Evolutionary conservation across 2,888 invertebrate genomes (phyloP).

Genomic region (Pinctada fucata): DNA sequence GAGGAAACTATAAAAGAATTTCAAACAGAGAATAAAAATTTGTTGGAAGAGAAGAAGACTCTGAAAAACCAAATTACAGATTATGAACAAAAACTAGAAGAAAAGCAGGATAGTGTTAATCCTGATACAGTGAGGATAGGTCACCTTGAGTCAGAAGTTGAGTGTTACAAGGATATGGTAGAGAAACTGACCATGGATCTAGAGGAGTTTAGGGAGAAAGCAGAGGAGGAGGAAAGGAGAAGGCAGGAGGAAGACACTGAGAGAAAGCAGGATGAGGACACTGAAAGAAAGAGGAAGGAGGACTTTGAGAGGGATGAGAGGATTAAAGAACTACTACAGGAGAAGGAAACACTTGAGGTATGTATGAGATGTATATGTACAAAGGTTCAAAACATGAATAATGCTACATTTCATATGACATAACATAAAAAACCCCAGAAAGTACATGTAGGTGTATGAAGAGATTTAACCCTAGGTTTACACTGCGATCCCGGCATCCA

Average conservation of each 20-base stretch:
- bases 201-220: neutral
- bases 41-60: neutral
- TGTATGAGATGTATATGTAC: no score
- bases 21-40: slow-evolving; percentile 12
- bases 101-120: neutral
- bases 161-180: neutral
- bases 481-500: no score
- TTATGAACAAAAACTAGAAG: slow-evolving; percentile 1
- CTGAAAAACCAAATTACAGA: neutral
- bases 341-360: no score
- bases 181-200: slow-evolving; percentile 4
- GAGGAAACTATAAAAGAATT: slow-evolving; percentile 20
- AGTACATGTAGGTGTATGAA: no score
- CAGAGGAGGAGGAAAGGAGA: slow-evolving; percentile 13
- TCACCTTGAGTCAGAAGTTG: neutral
- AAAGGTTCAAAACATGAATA: no score
- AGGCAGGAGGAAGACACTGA: slow-evolving; percentile 6
- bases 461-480: no score
- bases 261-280: neutral
- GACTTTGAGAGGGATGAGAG: slow-evolving; percentile 24
- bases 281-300: slow-evolving; percentile 14
- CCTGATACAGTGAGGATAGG: neutral
- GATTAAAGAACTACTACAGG: neutral
- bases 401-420: no score
- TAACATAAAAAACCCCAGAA: no score